Evolutionary conservation across 2,888 invertebrate genomes (phyloP), one percentile per base, ranked within the genome.

Genomic region (Balanococcus diminutus): DNA sequence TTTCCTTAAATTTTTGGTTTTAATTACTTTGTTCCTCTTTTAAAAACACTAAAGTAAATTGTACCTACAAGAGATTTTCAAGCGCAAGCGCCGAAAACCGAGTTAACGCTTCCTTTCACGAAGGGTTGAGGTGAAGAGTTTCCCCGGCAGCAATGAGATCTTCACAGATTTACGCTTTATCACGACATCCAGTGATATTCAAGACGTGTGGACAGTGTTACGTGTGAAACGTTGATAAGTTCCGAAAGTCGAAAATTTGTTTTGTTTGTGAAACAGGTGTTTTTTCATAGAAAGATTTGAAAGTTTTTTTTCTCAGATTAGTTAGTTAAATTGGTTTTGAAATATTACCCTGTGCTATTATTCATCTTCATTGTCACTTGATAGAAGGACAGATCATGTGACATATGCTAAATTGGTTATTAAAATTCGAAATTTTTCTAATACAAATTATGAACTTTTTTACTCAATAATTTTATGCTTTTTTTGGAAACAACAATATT

Each of bases 131-230:
- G 42, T 19, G 46, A 31, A 82, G 46, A 32, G 28, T 82, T 51
- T 32, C 51, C 82, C 82, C 82, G 82, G 82, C 31, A 82, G 51
- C 82, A 25, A 51, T 46, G 42, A 56, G 82, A 82, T 82, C 82
- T 46, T 82, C 82, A 82, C 82, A 82, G 82, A 82, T 82, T 82
- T 82, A 56, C 82, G 36, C 46, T 81, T 82, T 82, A 82, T 51
- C 51, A 51, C 56, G 51, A 51, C 82, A 82, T 82, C 56, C 82
- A 82, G 82, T 82, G 51, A 31, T 56, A 51, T 82, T 51, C 51
- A 46, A 82, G 82, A 82, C 28, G 82, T 31, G 46, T 46, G 19
- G 19, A 32, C 56, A 28, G 51, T 82, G 25, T 16, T 56, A 46
- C 36, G 36, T 79, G 75, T 79, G 31, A 36, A 79, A 36, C 36